Conservation (phyloP, 2,797 vertebrate genomes). For the Macropus fuliginosus region DNA sequence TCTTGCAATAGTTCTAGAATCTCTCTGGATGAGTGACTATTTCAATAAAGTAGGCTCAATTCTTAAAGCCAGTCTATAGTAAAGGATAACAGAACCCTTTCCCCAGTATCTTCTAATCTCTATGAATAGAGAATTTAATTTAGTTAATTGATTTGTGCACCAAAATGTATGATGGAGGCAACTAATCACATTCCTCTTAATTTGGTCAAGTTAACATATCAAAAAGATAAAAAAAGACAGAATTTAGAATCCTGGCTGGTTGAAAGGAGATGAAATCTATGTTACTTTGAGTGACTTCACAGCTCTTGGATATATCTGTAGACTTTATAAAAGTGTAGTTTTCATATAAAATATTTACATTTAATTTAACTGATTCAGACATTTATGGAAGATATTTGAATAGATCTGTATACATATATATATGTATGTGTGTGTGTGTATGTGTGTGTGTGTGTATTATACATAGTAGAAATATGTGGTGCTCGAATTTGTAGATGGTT, state of each 20-base stretch:
- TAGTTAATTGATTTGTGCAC: neutral
- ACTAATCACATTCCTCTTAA: neutral
- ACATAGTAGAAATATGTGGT: too few species aligned
- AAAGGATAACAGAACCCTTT: neutral
- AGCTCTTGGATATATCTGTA: too few species aligned
- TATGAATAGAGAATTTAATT: neutral
- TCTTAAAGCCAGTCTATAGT: neutral
- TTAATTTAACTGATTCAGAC: too few species aligned
- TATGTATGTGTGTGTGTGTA: too few species aligned
- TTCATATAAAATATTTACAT: too few species aligned
- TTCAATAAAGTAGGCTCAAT: neutral
- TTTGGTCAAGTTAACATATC: neutral
- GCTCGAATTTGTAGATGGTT: too few species aligned
- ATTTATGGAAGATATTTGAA: too few species aligned
- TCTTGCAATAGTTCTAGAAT: neutral
- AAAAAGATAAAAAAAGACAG: neutral
- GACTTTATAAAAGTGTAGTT: too few species aligned
- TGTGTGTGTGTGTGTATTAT: too few species aligned
- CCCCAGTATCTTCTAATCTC: neutral
- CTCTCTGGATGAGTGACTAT: neutral
- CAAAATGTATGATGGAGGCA: neutral
- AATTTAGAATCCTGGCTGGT: neutral
- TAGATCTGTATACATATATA: too few species aligned
- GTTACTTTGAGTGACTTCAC: neutral
- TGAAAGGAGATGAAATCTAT: neutral